Evolutionary conservation across 2,797 vertebrate genomes (phyloP).

Genomic region (Epinephelus coioides): DNA sequence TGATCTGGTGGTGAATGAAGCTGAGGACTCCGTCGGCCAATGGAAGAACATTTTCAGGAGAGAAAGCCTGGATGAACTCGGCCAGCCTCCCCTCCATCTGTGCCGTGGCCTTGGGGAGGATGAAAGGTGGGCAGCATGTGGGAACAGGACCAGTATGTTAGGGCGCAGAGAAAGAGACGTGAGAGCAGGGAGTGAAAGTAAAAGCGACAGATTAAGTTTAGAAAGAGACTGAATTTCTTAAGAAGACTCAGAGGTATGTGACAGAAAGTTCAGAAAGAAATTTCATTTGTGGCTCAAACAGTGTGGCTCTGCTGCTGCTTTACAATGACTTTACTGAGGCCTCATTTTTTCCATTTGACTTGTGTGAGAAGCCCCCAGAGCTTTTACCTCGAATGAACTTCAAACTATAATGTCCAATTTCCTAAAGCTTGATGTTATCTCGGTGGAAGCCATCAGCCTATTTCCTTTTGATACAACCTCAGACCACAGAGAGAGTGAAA

Average conservation of each 20-base stretch:
- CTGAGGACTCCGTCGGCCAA: conserved; percentile 93
- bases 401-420: conserved; percentile 39
- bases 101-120: conserved; percentile 87
- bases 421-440: conserved; percentile 49
- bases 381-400: conserved; percentile 47
- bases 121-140: neutral
- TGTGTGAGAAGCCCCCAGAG: conserved; percentile 33
- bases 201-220: neutral
- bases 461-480: conserved; percentile 51
- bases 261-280: conserved; percentile 17
- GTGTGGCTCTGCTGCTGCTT: conserved; percentile 7
- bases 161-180: neutral
- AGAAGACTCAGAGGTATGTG: conserved; percentile 1
- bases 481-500: neutral
- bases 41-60: conserved; percentile 90
- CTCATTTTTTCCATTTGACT: conserved; percentile 7
- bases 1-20: conserved; percentile 96
- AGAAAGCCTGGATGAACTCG: conserved; percentile 88
- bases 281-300: conserved; percentile 12
- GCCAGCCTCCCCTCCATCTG: conserved; percentile 94
- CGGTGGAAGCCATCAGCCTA: conserved; percentile 38
- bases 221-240: conserved; percentile 10
- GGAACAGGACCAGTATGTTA: neutral
- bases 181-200: neutral
- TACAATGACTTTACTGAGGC: conserved; percentile 4